Base-by-base conservation (phyloP, 2,797 vertebrate genomes). In the Tapera naevia region DNA sequence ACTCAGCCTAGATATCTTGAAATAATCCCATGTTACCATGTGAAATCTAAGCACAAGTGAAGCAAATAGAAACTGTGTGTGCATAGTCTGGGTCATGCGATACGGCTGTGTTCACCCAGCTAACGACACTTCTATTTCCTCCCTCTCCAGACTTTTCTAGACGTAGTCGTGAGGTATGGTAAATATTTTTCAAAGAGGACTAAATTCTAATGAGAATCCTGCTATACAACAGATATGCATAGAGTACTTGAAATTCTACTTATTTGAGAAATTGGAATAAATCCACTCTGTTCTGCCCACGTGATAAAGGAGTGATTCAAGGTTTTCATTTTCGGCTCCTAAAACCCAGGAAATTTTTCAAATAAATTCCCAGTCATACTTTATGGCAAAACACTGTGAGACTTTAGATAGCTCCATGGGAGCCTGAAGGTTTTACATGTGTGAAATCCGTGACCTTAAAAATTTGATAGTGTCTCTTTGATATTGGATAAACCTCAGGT, bases 401-500 rank as follows among this genome's bases (percentile, higher is more conserved):
- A 67, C 45, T 25, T 45, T 19, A 53, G 21, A 67, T n/a, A 70
- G 72, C 82, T 83, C 62, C 35, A 72, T 2, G 1, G 79, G 84
- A 95, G 73, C 50, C 72, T 69, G 30, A 74, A 75, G 32, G 23
- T 79, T 95, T 94, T 89, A 81, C 25, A 32, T 51, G 72, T 89
- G 92, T 92, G 76, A 97, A 96, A 95, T 86, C 54, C 3, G 1
- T 70, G 79, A 86, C 86, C 82, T 89, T 91, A 94, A 93, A 93
- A 95, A 92, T 88, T 60, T 88, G 91, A 94, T 93, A 88, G 81
- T 30, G 21, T 58, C 53, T 37, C 86, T 95, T 93, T 95, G 94
- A 96, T 95, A 95, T 79, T 41, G 87, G 91, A 93, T 92, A 95
- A 95, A 95, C 79, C 33, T 61, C 74, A 78, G 82, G 72, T 91